Conservation (phyloP, 2,888 invertebrate genomes). For the Stenolophus ochropezus region DNA sequence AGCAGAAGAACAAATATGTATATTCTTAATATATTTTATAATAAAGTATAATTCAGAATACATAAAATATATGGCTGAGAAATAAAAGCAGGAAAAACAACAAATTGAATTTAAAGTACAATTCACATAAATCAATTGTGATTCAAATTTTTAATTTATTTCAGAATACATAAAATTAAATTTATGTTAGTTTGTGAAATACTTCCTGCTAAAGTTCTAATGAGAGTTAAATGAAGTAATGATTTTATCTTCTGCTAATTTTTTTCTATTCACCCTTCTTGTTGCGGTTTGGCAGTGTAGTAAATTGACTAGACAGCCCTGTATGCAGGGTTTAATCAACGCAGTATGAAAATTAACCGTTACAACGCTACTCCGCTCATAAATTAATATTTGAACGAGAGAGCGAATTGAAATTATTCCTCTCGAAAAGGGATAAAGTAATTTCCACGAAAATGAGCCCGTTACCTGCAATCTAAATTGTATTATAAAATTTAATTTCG, state of each 20-base stretch:
- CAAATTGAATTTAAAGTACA: too few species aligned
- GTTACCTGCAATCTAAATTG: slow-evolving; percentile 22
- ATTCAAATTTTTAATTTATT: too few species aligned
- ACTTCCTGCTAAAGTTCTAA: too few species aligned
- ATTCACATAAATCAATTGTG: too few species aligned
- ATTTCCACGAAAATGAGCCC: slow-evolving; percentile 39
- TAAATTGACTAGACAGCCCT: slow-evolving; percentile 33
- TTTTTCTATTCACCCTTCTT: not conserved
- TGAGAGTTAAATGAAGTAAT: not conserved
- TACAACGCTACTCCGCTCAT: slow-evolving; percentile 28
- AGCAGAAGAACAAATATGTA: too few species aligned
- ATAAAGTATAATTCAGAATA: too few species aligned
- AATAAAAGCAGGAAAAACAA: too few species aligned
- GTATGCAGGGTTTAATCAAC: slow-evolving; percentile 50
- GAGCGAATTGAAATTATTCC: slow-evolving; percentile 50
- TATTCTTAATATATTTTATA: too few species aligned
- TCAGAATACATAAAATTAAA: too few species aligned
- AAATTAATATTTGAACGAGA: slow-evolving; percentile 50
- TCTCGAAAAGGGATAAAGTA: slow-evolving; percentile 26
- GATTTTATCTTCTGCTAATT: not conserved
- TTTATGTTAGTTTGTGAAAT: too few species aligned
- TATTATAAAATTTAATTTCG: slow-evolving; percentile 37
- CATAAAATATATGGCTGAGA: too few species aligned
- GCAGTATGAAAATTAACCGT: slow-evolving; percentile 55
- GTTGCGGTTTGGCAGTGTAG: not conserved